These are phyloP conservation scores for Muntiacus muntjak DNA, from an alignment of 2,113 vertebrate species.

Conservation along the genomic window DNA sequence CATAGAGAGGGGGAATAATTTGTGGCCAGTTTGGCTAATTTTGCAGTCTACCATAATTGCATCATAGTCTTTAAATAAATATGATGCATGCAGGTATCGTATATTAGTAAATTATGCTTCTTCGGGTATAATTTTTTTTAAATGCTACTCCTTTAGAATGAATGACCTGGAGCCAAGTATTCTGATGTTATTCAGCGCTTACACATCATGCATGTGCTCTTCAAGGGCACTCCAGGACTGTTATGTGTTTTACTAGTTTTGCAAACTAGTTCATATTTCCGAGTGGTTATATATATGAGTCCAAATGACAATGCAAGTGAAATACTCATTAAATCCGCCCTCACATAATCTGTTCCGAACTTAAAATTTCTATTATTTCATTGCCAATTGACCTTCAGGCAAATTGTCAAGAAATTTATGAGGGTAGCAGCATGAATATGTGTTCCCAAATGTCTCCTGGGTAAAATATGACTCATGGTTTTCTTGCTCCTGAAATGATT, in stretches of 20 bases:
- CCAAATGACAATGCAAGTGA: not conserved
- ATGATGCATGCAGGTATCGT: not conserved
- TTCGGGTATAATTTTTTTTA: not conserved
- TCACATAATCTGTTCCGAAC: not conserved
- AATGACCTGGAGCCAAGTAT: not conserved
- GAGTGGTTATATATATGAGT: not conserved
- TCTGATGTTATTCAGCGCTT: not conserved
- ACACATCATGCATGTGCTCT: not conserved
- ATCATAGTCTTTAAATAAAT: not conserved
- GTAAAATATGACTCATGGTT: constrained; percentile 17
- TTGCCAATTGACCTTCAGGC: constrained; percentile 31
- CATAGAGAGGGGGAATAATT: not conserved
- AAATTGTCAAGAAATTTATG: constrained; percentile 48
- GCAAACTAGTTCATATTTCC: not conserved
- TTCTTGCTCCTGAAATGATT: constrained; percentile 63
- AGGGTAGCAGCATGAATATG: constrained; percentile 4
- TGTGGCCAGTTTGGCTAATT: not conserved
- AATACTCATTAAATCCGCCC: constrained; percentile 12
- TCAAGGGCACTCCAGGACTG: not conserved
- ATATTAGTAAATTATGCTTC: not conserved
- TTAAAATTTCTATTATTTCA: constrained; percentile 49
- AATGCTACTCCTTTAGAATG: not conserved
- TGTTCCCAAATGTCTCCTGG: constrained; percentile 28
- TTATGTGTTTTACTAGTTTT: not conserved
- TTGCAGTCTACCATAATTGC: not conserved